Percentiles rank a stretch among this genome's conserved stretches.
Evolutionary conservation across 2,888 invertebrate genomes (phyloP).

Genomic region (Polydrusus pterygomalis): DNA sequence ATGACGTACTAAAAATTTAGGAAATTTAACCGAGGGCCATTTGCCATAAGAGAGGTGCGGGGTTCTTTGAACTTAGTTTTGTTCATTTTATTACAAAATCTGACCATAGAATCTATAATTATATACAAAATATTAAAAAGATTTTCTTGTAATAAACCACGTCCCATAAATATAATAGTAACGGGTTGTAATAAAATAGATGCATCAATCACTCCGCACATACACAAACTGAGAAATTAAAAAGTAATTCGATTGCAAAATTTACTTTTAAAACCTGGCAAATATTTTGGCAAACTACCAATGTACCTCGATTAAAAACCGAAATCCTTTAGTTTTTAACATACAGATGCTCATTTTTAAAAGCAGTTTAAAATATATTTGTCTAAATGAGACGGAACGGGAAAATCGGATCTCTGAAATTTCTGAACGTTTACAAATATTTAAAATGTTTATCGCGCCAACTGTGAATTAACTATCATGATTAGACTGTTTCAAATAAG

Average conservation of each 20-base stretch:
- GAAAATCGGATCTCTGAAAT: background rate
- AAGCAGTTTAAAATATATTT: slow-evolving; percentile 8
- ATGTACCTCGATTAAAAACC: slow-evolving; percentile 29
- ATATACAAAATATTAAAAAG: too few relatives aligned
- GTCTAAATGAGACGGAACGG: slow-evolving; percentile 13
- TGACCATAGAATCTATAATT: too few relatives aligned
- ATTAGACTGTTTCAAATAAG: background rate
- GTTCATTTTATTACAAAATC: background rate
- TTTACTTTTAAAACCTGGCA: slow-evolving; percentile 30
- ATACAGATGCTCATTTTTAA: slow-evolving; percentile 23
- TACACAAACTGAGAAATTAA: slow-evolving; percentile 27
- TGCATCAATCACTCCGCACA: slow-evolving; percentile 29
- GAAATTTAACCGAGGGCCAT: too few relatives aligned
- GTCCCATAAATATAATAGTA: background rate
- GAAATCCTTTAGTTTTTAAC: slow-evolving; percentile 29
- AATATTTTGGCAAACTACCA: slow-evolving; percentile 30
- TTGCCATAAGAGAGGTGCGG: too few relatives aligned
- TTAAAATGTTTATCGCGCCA: background rate
- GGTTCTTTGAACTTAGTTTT: too few relatives aligned
- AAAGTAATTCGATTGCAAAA: slow-evolving; percentile 33
- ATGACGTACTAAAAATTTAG: too few relatives aligned
- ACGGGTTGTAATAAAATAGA: slow-evolving; percentile 18
- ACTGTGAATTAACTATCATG: background rate
- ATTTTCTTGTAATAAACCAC: too few relatives aligned
- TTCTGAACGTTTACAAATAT: slow-evolving; percentile 6